Conservation (phyloP, 1,140 invertebrate species). For the Oppia nitens region DNA sequence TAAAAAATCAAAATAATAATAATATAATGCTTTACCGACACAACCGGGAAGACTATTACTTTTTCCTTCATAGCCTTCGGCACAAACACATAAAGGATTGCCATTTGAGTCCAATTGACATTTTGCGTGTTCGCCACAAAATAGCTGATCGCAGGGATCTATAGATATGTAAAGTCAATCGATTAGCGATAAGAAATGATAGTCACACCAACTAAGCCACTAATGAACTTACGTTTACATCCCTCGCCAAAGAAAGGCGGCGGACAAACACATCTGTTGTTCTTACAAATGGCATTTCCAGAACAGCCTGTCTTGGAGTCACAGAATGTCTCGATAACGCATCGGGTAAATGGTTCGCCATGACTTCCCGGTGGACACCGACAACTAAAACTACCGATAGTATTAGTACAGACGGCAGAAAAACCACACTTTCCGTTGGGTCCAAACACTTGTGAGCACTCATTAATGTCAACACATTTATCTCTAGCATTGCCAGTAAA, state of each 20-base stretch:
- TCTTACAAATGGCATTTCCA: conserved; percentile 69
- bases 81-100: conserved; percentile 62
- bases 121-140: conserved; percentile 68
- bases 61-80: conserved; percentile 45
- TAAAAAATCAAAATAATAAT: too few relatives aligned
- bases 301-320: conserved; percentile 56
- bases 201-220: not conserved
- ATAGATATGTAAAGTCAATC: conserved; percentile 14
- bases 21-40: conserved; percentile 29
- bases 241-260: conserved; percentile 77
- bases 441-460: conserved; percentile 41
- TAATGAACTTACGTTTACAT: conserved; percentile 55
- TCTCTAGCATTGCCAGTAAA: conserved; percentile 24
- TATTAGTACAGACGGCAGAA: conserved; percentile 60
- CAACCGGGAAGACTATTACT: conserved; percentile 55
- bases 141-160: conserved; percentile 74
- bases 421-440: conserved; percentile 45
- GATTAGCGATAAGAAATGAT: not conserved
- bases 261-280: conserved; percentile 59
- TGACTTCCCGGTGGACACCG: conserved; percentile 58
- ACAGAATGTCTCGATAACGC: conserved; percentile 35
- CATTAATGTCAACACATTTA: conserved; percentile 48
- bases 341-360: conserved; percentile 58
- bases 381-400: conserved; percentile 55
- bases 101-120: conserved; percentile 62